Evolutionary conservation across 2,888 invertebrate genomes (phyloP).

Genomic region (Reticulitermes lucifugus): DNA sequence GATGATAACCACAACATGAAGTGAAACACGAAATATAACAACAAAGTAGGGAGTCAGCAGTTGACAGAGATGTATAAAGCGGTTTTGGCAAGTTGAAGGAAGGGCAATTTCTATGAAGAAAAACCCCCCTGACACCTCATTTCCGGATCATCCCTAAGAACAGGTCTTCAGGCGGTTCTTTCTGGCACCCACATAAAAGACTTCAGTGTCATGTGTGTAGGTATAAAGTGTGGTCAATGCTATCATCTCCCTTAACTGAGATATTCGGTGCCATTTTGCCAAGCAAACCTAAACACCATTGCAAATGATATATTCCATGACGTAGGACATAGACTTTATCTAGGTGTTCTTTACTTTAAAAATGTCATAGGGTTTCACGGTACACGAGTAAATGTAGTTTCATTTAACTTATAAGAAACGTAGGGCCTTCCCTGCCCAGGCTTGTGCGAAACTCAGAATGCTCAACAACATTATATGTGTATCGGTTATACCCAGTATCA

Average conservation of each 20-base stretch:
- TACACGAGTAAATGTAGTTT: too few species aligned
- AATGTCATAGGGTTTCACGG: too few species aligned
- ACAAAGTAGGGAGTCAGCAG: not conserved
- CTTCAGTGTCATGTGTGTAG: not conserved
- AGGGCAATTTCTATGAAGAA: not conserved
- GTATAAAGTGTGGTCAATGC: not conserved
- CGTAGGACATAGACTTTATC: too few species aligned
- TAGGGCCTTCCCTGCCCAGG: too few species aligned
- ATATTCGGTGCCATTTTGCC: too few species aligned
- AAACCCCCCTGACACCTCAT: slow-evolving; percentile 9
- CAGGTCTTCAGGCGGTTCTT: not conserved
- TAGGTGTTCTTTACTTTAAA: too few species aligned
- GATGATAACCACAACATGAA: slow-evolving; percentile 5
- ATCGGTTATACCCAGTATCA: too few species aligned
- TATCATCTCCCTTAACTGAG: not conserved
- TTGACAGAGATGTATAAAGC: slow-evolving; percentile 11
- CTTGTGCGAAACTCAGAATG: too few species aligned
- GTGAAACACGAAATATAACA: not conserved
- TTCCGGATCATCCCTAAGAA: not conserved
- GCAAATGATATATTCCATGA: too few species aligned
- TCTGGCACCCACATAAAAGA: not conserved
- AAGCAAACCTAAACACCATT: too few species aligned
- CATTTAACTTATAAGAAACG: too few species aligned
- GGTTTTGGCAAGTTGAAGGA: not conserved
- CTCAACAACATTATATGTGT: too few species aligned